Evolutionary conservation across 1,140 invertebrate genomes (phyloP).

Genomic region (Metaphire vulgaris): DNA sequence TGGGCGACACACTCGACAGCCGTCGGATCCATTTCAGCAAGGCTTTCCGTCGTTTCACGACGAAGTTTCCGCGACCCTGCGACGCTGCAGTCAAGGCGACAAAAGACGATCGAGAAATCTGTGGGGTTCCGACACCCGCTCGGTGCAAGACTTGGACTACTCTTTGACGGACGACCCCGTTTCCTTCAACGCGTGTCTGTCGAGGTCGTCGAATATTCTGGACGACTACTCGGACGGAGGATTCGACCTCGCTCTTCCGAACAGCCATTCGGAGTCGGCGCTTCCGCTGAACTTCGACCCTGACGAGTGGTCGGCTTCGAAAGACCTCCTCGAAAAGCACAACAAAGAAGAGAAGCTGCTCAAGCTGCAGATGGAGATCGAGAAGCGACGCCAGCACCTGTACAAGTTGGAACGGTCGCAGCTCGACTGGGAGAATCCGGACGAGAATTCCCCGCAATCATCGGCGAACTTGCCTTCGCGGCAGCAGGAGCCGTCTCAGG

Average conservation of each 20-base stretch:
- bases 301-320: conserved; percentile 52
- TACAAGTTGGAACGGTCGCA: neutral
- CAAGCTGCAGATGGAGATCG: conserved; percentile 61
- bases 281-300: conserved; percentile 14
- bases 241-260: conserved; percentile 12
- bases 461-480: neutral
- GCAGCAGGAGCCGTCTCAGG: neutral
- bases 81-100: neutral
- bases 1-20: neutral
- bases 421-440: neutral
- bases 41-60: neutral
- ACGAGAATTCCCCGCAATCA: neutral
- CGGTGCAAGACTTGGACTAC: neutral
- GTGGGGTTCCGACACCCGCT: neutral
- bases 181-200: neutral
- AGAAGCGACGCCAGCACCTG: conserved; percentile 48
- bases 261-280: conserved; percentile 25
- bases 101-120: neutral
- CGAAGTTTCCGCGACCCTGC: neutral
- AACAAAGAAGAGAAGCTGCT: conserved; percentile 32
- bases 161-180: neutral
- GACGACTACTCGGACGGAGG: conserved; percentile 12
- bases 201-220: conserved; percentile 21
- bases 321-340: conserved; percentile 45
- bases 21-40: too few species aligned